Conservation (phyloP, 2,888 invertebrate species). For the Cosmopolites sordidus region DNA sequence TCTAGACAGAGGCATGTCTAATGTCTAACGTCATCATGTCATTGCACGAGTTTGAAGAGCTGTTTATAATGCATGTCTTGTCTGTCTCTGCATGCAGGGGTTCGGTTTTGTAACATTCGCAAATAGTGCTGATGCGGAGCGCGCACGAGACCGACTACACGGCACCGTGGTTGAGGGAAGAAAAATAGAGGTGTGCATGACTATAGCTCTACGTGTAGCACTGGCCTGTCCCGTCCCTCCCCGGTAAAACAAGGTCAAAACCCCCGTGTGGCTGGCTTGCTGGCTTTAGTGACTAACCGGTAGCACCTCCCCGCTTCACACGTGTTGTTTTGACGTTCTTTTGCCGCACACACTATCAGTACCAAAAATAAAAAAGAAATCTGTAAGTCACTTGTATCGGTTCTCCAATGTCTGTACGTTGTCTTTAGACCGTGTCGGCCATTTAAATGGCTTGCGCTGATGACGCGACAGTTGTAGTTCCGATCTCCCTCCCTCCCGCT, state of each 20-base stretch:
- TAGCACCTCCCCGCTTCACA: constrained; percentile 49
- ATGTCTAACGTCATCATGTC: constrained; percentile 55
- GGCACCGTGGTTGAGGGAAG: constrained; percentile 99
- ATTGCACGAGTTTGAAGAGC: constrained; percentile 76
- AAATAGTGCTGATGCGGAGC: constrained; percentile 99
- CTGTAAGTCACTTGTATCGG: constrained; percentile 37
- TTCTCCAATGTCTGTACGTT: constrained; percentile 48
- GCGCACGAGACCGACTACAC: constrained; percentile 99
- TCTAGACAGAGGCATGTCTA: constrained; percentile 37
- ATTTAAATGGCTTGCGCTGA: constrained; percentile 51
- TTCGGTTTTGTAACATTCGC: constrained; percentile 99
- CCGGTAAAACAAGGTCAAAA: constrained; percentile 52
- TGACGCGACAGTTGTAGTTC: constrained; percentile 37
- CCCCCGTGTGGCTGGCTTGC: constrained; percentile 51
- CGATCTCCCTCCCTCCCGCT: constrained; percentile 53
- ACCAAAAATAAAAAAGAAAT: constrained; percentile 17
- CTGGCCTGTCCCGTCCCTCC: constrained; percentile 51
- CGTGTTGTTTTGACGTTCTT: constrained; percentile 52
- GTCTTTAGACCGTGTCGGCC: constrained; percentile 61
- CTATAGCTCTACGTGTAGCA: constrained; percentile 59
- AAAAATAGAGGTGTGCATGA: constrained; percentile 99
- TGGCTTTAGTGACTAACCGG: constrained; percentile 52
- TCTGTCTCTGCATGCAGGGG: constrained; percentile 98
- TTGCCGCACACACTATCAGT: constrained; percentile 47
- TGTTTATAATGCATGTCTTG: constrained; percentile 89